Percentiles rank a stretch among this genome's conserved stretches.
Evolutionary conservation across 1,140 invertebrate species (phyloP).

Genomic region (Octopus sinensis): DNA sequence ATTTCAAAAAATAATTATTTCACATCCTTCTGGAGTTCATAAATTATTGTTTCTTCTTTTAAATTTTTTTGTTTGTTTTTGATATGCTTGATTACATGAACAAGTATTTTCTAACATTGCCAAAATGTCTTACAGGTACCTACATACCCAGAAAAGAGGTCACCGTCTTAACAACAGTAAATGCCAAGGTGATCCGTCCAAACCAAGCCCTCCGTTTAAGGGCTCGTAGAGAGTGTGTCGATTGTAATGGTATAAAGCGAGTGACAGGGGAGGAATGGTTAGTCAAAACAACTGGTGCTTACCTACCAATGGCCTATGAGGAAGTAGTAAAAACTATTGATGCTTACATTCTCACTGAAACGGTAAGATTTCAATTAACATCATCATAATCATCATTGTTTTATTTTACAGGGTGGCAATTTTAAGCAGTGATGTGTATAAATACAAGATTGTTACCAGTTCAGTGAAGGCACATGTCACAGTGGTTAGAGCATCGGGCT

Average conservation of each 20-base stretch:
- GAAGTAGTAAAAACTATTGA: slow-evolving; percentile 60
- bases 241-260: slow-evolving; percentile 54
- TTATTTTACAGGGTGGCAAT: no score
- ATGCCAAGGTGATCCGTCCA: slow-evolving; percentile 56
- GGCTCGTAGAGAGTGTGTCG: slow-evolving; percentile 58
- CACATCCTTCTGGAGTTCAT: no score
- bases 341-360: slow-evolving; percentile 61
- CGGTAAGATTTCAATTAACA: slow-evolving; percentile 39
- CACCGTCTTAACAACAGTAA: slow-evolving; percentile 55
- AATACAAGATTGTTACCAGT: no score
- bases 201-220: slow-evolving; percentile 60
- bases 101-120: no score
- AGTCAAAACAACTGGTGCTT: slow-evolving; percentile 59
- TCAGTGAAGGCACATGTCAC: no score
- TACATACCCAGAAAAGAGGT: slow-evolving; percentile 62
- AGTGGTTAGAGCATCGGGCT: no score
- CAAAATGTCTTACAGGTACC: slow-evolving; percentile 46
- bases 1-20: no score
- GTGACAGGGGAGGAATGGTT: slow-evolving; percentile 63
- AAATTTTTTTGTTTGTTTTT: no score
- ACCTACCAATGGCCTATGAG: slow-evolving; percentile 62
- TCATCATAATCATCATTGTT: no score
- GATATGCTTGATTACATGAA: no score
- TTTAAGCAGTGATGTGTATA: no score
- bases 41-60: no score